Conservation (phyloP, 2,888 invertebrate genomes). For the Oscheius sp. region DNA sequence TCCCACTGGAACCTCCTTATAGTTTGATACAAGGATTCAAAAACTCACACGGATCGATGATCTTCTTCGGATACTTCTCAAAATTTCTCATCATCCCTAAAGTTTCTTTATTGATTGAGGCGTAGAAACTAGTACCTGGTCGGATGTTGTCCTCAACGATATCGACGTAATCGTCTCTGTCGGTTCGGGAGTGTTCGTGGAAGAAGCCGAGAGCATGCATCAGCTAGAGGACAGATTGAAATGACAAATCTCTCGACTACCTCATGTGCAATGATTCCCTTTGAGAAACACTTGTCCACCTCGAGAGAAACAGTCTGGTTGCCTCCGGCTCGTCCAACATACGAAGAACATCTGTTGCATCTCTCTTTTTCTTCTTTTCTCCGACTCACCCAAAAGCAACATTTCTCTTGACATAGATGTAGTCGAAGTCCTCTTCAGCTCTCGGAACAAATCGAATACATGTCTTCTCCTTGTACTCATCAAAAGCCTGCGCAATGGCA, state of each 20-base stretch:
- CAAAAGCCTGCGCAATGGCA: conserved; percentile 78
- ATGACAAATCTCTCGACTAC: no score
- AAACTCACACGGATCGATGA: conserved; percentile 72
- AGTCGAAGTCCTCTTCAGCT: conserved; percentile 77
- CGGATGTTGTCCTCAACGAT: conserved; percentile 83
- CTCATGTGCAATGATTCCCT: conserved; percentile 82
- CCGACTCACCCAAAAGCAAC: conserved; percentile 74
- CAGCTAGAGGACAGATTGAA: conserved; percentile 73
- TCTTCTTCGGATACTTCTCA: conserved; percentile 75
- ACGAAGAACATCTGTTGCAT: conserved; percentile 81
- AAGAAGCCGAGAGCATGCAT: conserved; percentile 84
- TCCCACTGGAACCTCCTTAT: conserved; percentile 62
- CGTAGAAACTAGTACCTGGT: conserved; percentile 75
- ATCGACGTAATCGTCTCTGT: conserved; percentile 83
- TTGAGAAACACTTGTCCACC: conserved; percentile 74
- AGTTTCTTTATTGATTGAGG: background rate
- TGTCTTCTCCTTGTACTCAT: conserved; percentile 79
- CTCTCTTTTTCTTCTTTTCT: background rate
- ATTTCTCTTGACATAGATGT: conserved; percentile 78
- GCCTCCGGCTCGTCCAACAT: conserved; percentile 83
- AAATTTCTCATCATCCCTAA: conserved; percentile 77
- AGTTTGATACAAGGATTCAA: no score
- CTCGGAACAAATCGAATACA: conserved; percentile 80
- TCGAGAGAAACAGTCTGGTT: conserved; percentile 82
- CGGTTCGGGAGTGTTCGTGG: conserved; percentile 85